Evolutionary conservation across 2,797 vertebrate genomes (phyloP).

Genomic region (Pangasius krempfi): DNA sequence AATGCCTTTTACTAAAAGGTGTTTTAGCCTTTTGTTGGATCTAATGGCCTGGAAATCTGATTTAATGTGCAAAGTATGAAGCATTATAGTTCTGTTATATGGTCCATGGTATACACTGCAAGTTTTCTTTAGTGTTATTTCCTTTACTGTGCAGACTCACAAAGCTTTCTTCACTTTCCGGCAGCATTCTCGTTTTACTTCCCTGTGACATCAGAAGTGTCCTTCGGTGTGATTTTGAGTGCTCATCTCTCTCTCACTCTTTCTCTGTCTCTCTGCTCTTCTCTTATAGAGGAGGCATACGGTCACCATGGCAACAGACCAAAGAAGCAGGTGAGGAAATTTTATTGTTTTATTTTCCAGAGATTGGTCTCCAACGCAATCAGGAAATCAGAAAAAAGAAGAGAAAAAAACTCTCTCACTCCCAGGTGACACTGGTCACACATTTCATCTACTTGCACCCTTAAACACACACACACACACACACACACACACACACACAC

Average conservation of each 20-base stretch:
- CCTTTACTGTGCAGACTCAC: background rate
- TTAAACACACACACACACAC: background rate
- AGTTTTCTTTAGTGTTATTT: slow-evolving; percentile 18
- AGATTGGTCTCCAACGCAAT: slow-evolving; percentile 27
- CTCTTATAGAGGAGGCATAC: slow-evolving; percentile 38
- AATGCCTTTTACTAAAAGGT: slow-evolving; percentile 63
- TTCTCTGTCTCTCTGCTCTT: slow-evolving; percentile 25
- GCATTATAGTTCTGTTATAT: slow-evolving; percentile 14
- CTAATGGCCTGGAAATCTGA: slow-evolving; percentile 27
- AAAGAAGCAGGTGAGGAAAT: slow-evolving; percentile 47
- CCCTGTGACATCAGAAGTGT: slow-evolving; percentile 53
- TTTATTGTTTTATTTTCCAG: slow-evolving; percentile 46
- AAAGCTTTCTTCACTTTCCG: slow-evolving; percentile 40
- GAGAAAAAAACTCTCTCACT: background rate
- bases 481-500: background rate
- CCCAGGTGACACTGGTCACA: background rate
- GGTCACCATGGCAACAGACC: slow-evolving; percentile 52
- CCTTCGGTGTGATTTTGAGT: slow-evolving; percentile 51
- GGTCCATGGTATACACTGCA: background rate
- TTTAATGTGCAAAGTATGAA: slow-evolving; percentile 29
- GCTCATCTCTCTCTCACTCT: slow-evolving; percentile 39
- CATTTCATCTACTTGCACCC: background rate
- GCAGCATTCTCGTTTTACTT: slow-evolving; percentile 47
- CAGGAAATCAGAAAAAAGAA: background rate
- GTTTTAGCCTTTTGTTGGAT: slow-evolving; percentile 45